Base-by-base conservation (phyloP, 2,797 vertebrate species). In the Neoniphon sammara region DNA sequence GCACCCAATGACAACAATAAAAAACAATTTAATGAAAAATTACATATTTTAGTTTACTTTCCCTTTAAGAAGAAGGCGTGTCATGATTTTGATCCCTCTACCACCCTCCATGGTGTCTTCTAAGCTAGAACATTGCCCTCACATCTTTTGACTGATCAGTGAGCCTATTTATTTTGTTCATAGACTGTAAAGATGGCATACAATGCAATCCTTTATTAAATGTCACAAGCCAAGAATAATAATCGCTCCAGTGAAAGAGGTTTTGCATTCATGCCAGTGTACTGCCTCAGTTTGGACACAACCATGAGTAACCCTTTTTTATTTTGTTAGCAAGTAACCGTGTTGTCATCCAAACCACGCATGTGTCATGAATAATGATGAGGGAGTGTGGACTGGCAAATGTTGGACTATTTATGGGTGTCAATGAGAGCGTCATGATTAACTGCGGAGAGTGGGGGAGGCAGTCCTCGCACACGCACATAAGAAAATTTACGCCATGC, bases 361-460 rank as follows among this genome's bases (percentile, higher is more conserved):
- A 39, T 39, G 1, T 78, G 75, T 85, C 72, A n/a, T 23, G 39
- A 75, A 73, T 87, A 86, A 85, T 66, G 21, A 78, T n/a, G 82
- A 70, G 81, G 60, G 39, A 39, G 64, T 72, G 80, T 21, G 66
- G 82, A 47, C 81, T 78, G 86, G 86, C 82, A 83, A 85, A 84
- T 83, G 78, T 61, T 39, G 18, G 34, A 72, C 87, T 91, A 90
- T 92, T 91, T 91, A 76, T 81, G 79, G 84, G 64, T 34, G 53
- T 83, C 73, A 81, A 70, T 27, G 80, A 81, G 73, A 88, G 82
- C 72, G 36, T 47, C 70, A 54, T 88, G 88, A 86, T 91, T 79
- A 87, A 90, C 77, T 67, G 67, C 86, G 87, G 87, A 88, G 77
- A 85, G 88, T 77, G 90, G 91, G 75, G 88, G 88, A 84, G 75